Conservation (phyloP, 2,888 invertebrate genomes). For the Eustalomyia histrio region DNA sequence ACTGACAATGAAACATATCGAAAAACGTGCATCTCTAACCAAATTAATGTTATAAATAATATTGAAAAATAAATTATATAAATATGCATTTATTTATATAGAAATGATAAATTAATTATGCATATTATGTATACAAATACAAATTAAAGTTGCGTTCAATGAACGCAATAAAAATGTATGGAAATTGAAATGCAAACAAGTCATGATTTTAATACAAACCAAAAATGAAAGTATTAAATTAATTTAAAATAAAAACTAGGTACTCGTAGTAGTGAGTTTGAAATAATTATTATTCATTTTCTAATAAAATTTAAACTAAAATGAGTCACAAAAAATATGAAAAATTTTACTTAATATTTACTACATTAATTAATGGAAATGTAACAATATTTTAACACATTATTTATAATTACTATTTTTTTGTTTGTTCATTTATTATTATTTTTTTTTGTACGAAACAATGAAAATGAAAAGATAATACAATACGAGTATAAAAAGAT, state of each 20-base stretch:
- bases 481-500: conserved; percentile 21
- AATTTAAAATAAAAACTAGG: conserved; percentile 24
- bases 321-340: conserved; percentile 26
- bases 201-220: conserved; percentile 44
- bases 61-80: conserved; percentile 38
- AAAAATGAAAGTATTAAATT: conserved; percentile 37
- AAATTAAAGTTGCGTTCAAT: conserved; percentile 51
- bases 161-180: conserved; percentile 51
- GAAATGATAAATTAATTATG: conserved; percentile 54
- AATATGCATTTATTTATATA: conserved; percentile 25
- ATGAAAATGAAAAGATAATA: conserved; percentile 7
- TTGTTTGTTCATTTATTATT: neutral
- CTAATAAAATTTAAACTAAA: conserved; percentile 6
- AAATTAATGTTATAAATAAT: conserved; percentile 11
- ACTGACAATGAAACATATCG: conserved; percentile 45
- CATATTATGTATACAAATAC: conserved; percentile 7
- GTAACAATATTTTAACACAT: conserved; percentile 41
- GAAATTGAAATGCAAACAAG: conserved; percentile 57
- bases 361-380: conserved; percentile 51
- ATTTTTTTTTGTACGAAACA: conserved; percentile 17
- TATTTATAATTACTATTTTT: conserved; percentile 14
- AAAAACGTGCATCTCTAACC: neutral
- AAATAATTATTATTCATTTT: no score
- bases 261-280: neutral
- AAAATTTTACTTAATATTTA: conserved; percentile 27